Conservation (phyloP, 2,113 vertebrate species). For the pig (Sus scrofa) region T2T-Sscrofa CM000817.6:78094001-78094500, state of each 20-base stretch:
- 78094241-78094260: not conserved
- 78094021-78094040: not conserved
- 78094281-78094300: accelerated
- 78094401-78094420: not conserved
- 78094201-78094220: accelerated
- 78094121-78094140: accelerated
- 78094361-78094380: too few species aligned
- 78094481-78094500: not conserved
- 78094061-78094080: accelerated
- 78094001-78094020: not conserved
- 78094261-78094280: not conserved
- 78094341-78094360: not conserved
- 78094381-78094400: not conserved
- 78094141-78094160: accelerated
- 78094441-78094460: not conserved
- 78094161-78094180: not conserved
- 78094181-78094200: not conserved
- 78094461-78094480: not conserved
- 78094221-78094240: not conserved
- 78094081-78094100: not conserved
- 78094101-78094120: not conserved
- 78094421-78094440: accelerated
- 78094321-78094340: not conserved
- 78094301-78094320: too few species aligned
- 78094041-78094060: not conserved